Base-by-base conservation (phyloP, 2,797 vertebrate species). In the Lepilemur septentrionalis region DNA sequence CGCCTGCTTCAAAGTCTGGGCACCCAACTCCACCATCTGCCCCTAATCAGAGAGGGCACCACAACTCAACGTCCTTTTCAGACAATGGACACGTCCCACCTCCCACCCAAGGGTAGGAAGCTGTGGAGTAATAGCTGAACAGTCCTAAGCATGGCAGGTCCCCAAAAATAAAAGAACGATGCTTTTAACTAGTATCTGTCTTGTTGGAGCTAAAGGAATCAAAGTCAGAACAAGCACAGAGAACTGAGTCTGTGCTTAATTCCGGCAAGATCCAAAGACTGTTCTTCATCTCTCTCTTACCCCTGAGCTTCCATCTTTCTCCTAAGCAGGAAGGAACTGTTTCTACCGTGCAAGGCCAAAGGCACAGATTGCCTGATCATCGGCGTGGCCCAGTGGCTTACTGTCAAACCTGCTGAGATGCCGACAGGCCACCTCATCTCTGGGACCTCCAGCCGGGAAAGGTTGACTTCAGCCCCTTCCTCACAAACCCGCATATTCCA, bases 221-320 rank as follows among this genome's bases (percentile, higher is more conserved):
- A 46, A 84, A 79, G 35, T 82, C 48, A 81, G 61, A 65, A 50
- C 25, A 59, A 25, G 41, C 38, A 85, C 48, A 87, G 35, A 75
- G n/a, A 55, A 14, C 15, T 10, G 48, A 72, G 10, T 46, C 50
- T 14, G 43, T 28, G 50, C 35, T 61, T 28, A 23, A n/a, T 73
- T 83, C 57, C 32, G 75, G 35, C 7, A 90, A 75, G 80, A 80
- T 7, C 30, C 46, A 46, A n/a, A 76, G 11, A 4, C 28, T 55
- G 4, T 38, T 32, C 32, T 22, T 70, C 38, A 38, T 8, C 10
- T 43, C 46, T 59, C 25, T 14, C 48, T 20, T 20, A 38, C 69
- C 65, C 25, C 4, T 70, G 63, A 86, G 48, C 67, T 9, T 2
- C 30, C 20, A 32, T 88, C 65, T 75, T 89, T 48, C 50, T 91